Conservation (phyloP, 2,888 invertebrate species). For the Altica lythri region DNA sequence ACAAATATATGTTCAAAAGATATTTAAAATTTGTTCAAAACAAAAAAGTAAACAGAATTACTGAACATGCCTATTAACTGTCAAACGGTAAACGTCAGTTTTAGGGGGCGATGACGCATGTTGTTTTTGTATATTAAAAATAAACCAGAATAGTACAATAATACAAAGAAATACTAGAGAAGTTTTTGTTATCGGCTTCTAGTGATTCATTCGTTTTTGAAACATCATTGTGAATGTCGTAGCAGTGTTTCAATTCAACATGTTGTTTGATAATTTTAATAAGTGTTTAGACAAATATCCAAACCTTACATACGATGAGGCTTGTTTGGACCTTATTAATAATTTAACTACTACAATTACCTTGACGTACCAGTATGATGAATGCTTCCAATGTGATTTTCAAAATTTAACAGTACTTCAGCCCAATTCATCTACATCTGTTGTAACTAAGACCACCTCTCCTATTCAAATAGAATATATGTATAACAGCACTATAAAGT, state of each 20-base stretch:
- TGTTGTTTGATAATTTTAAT: slow-evolving; percentile 43
- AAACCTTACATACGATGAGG: slow-evolving; percentile 53
- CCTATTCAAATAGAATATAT: slow-evolving; percentile 47
- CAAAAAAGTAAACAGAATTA: too few relatives aligned
- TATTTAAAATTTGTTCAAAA: too few relatives aligned
- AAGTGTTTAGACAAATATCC: slow-evolving; percentile 46
- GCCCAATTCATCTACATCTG: slow-evolving; percentile 44
- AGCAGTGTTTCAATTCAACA: too few relatives aligned
- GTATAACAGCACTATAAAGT: slow-evolving; percentile 35
- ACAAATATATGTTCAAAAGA: too few relatives aligned
- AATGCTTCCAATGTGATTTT: slow-evolving; percentile 54
- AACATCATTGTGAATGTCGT: too few relatives aligned
- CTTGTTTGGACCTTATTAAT: slow-evolving; percentile 55
- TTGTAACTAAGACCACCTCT: slow-evolving; percentile 53
- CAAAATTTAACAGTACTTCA: slow-evolving; percentile 46
- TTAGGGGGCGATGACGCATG: slow-evolving; percentile 12
- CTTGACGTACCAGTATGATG: slow-evolving; percentile 53
- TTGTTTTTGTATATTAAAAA: slow-evolving; percentile 12
- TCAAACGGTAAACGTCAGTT: too few relatives aligned
- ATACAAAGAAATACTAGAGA: neutral
- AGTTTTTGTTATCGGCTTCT: neutral
- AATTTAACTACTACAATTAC: slow-evolving; percentile 41
- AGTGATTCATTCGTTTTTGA: slow-evolving; percentile 2
- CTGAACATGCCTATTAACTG: too few relatives aligned
- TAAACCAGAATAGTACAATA: slow-evolving; percentile 5